These are phyloP conservation scores for Euphydryas editha DNA, from an alignment of 2,888 invertebrate genomes.

Conservation along the genomic window DNA sequence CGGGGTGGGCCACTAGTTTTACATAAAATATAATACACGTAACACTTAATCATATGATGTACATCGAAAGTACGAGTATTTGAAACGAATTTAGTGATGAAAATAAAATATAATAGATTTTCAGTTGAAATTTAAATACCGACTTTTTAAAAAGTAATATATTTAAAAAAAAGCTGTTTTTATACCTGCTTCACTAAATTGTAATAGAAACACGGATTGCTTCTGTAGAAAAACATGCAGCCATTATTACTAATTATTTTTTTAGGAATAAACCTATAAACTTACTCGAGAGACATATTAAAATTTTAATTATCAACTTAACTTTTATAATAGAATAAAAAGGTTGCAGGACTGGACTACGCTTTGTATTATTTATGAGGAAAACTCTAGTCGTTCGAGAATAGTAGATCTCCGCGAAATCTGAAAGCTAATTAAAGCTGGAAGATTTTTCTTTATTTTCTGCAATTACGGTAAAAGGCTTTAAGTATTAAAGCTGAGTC, in stretches of 20 bases:
- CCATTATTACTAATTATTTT: neutral
- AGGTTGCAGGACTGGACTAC: conserved; percentile 20
- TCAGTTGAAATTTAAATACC: too few species aligned
- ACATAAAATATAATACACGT: too few species aligned
- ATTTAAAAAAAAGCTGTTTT: too few species aligned
- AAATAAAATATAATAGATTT: too few species aligned
- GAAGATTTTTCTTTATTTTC: conserved; percentile 37
- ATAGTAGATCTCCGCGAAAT: conserved; percentile 41
- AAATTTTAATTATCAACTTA: conserved; percentile 28
- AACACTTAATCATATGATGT: too few species aligned
- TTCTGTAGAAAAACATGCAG: too few species aligned
- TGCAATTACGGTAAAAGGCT: conserved; percentile 42
- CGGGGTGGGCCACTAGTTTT: too few species aligned
- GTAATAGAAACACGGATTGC: too few species aligned
- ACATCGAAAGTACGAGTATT: too few species aligned
- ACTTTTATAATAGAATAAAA: conserved; percentile 22
- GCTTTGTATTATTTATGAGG: conserved; percentile 41
- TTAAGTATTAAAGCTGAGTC: conserved; percentile 19
- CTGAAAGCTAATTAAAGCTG: conserved; percentile 47
- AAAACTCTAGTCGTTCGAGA: conserved; percentile 39
- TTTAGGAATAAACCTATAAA: neutral
- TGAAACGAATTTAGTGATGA: too few species aligned
- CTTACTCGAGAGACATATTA: neutral
- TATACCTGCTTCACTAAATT: too few species aligned
- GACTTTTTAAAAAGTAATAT: too few species aligned